Evolutionary conservation across 2,888 invertebrate genomes (phyloP), one percentile per base, ranked within the genome.

Genomic region (Cosmopolites sordidus): DNA sequence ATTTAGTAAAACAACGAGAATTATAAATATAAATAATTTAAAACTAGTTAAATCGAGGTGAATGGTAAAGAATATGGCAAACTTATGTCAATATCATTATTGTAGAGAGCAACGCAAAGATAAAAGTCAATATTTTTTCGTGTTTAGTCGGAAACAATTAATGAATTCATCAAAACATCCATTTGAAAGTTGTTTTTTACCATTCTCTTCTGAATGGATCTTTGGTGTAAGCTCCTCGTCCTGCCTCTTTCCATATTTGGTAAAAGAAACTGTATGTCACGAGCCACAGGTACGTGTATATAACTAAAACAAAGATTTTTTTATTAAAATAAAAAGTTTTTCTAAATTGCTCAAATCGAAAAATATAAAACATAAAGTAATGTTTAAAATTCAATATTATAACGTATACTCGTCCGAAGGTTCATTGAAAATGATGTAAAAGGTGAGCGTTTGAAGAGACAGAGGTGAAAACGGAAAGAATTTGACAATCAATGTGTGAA

Each of bases 241-340:
- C 84, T 54, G 83, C 81, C 62, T 88, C 87, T 59, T 84, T 82
- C 60, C 79, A 78, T 37, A 87, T 78, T 60, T 85, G 80, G 61
- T 84, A 79, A 72, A 87, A 91, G 72, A 87, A 87, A 67, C 89
- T 90, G 79, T 86, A 90, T 45, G 89, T 87, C 46, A 91, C 89
- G 63, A 83, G 79, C 90, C 91, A 91, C 70, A 89, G 80, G 75
- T 89, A 92, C 48, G 86, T 77, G 73, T 86, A 86, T 27, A 89
- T 75, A 61, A 82, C 90, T 90, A 80, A 41, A 83, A 83, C 60
- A 58, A 62, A 61, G 43, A 43, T 8, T 5, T 22, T 5, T 22
- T 22, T 8, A 22, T 22, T 8, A 22, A 22, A 33, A 44, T 29
- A n/a, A n/a, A n/a, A n/a, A n/a, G n/a, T n/a, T n/a, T n/a, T n/a